Conservation (phyloP, 2,797 vertebrate genomes). For the Protonibea diacanthus region DNA sequence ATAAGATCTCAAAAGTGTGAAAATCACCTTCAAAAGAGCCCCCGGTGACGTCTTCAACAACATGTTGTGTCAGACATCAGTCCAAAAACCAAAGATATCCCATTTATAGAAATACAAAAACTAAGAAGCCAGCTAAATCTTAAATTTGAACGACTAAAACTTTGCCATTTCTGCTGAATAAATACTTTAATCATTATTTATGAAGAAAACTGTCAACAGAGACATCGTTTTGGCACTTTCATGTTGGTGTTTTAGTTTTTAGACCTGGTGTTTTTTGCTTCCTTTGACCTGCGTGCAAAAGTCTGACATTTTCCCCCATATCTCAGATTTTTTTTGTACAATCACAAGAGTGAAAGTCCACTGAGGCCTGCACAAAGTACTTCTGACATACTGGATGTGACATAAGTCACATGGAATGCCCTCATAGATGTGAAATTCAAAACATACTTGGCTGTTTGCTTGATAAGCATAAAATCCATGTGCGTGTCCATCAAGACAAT, state of each 20-base stretch:
- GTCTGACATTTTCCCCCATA: neutral
- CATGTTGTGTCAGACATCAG: neutral
- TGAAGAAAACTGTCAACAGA: neutral
- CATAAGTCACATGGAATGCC: slow-evolving; percentile 33
- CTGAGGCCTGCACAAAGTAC: neutral
- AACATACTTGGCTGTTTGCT: slow-evolving; percentile 36
- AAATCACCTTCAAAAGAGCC: neutral
- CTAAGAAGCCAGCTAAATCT: neutral
- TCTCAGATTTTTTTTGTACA: neutral
- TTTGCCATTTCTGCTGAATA: neutral
- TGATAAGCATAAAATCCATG: slow-evolving; percentile 48
- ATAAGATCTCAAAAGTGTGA: neutral
- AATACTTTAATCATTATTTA: neutral
- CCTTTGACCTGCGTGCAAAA: neutral
- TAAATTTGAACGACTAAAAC: neutral
- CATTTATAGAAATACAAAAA: neutral
- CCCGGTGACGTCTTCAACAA: neutral
- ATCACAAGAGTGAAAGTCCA: neutral
- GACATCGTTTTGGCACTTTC: neutral
- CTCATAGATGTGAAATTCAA: slow-evolving; percentile 24
- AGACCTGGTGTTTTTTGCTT: no score
- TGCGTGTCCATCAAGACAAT: slow-evolving; percentile 31
- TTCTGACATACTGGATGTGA: slow-evolving; percentile 15
- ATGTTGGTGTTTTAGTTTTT: no score
- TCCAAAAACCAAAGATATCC: neutral